Conservation (phyloP, 1,140 invertebrate species). For the Megalopta genalis region DNA sequence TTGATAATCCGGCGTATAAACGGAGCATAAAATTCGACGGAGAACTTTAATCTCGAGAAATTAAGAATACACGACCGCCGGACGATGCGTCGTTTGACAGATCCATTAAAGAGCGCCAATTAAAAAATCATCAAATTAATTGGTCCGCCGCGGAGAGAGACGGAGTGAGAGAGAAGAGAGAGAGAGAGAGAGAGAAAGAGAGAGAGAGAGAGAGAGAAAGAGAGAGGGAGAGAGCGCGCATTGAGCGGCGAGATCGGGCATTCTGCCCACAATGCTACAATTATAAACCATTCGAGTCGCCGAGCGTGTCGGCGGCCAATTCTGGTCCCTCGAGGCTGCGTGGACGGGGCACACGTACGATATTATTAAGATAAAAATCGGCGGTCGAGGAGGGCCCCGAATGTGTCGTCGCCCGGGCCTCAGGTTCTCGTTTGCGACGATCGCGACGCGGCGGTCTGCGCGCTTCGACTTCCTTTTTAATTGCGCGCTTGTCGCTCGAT, state of each 20-base stretch:
- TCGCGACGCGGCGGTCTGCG: constrained; percentile 4
- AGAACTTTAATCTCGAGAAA: no score
- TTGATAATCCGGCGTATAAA: no score
- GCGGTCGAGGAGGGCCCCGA: constrained; percentile 47
- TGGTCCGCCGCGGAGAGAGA: no score
- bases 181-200: no score
- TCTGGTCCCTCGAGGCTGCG: constrained; percentile 51
- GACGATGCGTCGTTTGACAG: no score
- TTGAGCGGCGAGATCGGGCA: constrained; percentile 54
- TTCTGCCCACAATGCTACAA: constrained; percentile 72
- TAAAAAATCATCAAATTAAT: no score
- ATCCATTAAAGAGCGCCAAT: no score
- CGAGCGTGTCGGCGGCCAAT: constrained; percentile 64
- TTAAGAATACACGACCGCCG: no score
- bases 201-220: no score
- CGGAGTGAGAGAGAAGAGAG: no score
- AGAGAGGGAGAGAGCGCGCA: no score
- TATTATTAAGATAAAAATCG: constrained; percentile 75
- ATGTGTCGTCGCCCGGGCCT: constrained; percentile 65
- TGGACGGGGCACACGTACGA: constrained; percentile 55
- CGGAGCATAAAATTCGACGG: no score
- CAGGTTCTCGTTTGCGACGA: constrained; percentile 19
- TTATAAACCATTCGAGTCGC: constrained; percentile 73
- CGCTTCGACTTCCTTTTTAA: constrained; percentile 50
- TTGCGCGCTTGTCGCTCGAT: constrained; percentile 31